These are phyloP conservation scores for Nannoperca australis DNA, from an alignment of 2,797 vertebrate species.

Conservation along the genomic window DNA sequence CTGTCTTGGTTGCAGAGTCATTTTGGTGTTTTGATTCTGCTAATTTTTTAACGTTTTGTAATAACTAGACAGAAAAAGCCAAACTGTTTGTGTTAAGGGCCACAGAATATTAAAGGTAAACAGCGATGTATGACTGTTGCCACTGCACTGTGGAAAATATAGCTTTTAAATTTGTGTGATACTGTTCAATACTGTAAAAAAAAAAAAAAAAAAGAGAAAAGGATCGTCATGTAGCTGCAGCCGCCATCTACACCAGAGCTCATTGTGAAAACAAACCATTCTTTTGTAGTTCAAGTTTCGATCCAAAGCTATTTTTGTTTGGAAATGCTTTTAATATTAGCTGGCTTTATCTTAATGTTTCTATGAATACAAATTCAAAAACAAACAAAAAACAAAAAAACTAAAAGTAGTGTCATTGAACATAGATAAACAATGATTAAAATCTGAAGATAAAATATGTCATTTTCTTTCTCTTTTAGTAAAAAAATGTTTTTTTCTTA, in stretches of 20 bases:
- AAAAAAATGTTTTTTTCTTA: constrained; percentile 72
- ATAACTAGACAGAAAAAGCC: constrained; percentile 42
- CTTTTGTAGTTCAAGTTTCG: constrained; percentile 84
- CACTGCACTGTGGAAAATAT: constrained; percentile 49
- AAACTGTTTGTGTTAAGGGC: constrained; percentile 47
- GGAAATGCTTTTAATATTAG: constrained; percentile 81
- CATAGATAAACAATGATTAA: constrained; percentile 74
- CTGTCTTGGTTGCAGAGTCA: constrained; percentile 37
- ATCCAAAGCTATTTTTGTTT: constrained; percentile 84
- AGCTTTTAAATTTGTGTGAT: constrained; percentile 40
- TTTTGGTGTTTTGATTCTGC: constrained; percentile 68
- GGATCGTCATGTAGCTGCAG: constrained; percentile 53
- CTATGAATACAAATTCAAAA: constrained; percentile 58
- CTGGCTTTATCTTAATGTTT: constrained; percentile 67
- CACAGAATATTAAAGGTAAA: constrained; percentile 53
- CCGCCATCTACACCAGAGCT: constrained; percentile 51
- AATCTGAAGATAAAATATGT: constrained; percentile 73
- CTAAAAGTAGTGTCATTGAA: constrained; percentile 74
- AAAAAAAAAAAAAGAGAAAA: constrained; percentile 6
- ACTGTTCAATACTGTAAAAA: constrained; percentile 43
- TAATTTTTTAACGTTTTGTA: constrained; percentile 18
- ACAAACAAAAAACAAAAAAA: constrained; percentile 52
- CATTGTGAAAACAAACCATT: constrained; percentile 68
- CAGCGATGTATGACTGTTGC: constrained; percentile 58
- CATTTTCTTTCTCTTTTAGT: constrained; percentile 79